Percentiles rank a stretch among this genome's conserved stretches.
Evolutionary conservation across 2,113 vertebrate species (phyloP).

Genomic region (Sylvia atricapilla): DNA sequence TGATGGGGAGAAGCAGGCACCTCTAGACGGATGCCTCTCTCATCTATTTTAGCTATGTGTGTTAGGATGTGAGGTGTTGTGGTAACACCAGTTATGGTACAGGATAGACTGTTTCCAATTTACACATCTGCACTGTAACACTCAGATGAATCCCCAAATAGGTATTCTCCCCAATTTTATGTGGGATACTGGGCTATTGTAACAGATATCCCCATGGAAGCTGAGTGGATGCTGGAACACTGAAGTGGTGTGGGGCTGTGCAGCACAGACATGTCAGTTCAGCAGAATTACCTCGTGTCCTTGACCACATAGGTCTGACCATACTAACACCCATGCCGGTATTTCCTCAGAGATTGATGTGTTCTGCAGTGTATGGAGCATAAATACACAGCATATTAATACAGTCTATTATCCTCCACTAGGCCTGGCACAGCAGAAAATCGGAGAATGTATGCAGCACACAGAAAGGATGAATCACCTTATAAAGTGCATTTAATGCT

Average conservation of each 20-base stretch:
- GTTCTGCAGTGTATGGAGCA: neutral
- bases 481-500: neutral
- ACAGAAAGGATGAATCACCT: neutral
- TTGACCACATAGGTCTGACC: neutral
- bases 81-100: fast-evolving
- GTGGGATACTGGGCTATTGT: neutral
- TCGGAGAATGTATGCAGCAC: neutral
- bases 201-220: neutral
- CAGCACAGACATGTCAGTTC: neutral
- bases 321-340: neutral
- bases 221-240: neutral
- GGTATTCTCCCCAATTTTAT: neutral
- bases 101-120: neutral
- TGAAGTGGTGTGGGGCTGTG: neutral
- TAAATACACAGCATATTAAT: neutral
- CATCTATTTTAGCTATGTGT: neutral
- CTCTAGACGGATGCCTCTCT: neutral
- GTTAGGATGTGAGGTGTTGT: neutral
- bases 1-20: neutral
- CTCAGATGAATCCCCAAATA: neutral
- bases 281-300: neutral
- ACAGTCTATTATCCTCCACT: neutral
- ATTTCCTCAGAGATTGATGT: no score
- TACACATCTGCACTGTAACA: neutral
- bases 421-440: neutral